phyloP scores from a whole-genome alignment of 2,888 invertebrate species.

The Bruchidius siliquastri region DNA sequence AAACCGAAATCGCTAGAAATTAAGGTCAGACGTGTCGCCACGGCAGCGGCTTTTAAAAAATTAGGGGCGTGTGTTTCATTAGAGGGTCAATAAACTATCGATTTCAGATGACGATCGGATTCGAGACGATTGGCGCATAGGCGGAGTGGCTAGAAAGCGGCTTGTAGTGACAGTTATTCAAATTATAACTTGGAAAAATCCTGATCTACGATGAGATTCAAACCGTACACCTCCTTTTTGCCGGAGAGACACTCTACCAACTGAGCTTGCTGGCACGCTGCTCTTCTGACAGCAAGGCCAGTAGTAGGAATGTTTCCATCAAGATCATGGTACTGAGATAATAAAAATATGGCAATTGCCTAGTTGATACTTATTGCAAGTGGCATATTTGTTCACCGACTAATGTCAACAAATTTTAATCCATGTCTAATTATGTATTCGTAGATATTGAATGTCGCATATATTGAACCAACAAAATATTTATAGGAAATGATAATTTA shows the following conservation, averaged over 20 bases:
- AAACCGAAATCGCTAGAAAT: constrained; percentile 19
- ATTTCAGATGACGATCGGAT: constrained; percentile 4
- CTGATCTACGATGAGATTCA: no score
- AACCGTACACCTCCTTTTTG: no score
- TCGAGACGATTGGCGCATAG: neutral
- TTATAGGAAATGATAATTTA: neutral
- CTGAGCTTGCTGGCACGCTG: no score
- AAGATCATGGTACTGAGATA: no score
- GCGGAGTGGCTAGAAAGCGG: neutral
- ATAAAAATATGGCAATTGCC: no score
- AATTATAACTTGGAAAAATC: no score
- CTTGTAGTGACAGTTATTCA: no score
- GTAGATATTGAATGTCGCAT: neutral
- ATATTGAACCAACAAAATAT: neutral
- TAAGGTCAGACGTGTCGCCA: constrained; percentile 19
- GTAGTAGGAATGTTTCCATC: no score
- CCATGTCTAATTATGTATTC: neutral
- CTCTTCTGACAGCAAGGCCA: no score
- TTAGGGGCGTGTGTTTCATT: constrained; percentile 9
- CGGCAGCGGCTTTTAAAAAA: constrained; percentile 4
- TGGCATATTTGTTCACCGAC: neutral
- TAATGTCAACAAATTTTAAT: neutral
- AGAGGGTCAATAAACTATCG: constrained; percentile 13
- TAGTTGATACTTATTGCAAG: no score
- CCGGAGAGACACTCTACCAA: no score